These are phyloP conservation scores for Argyresthia albistria DNA, from an alignment of 2,888 invertebrate genomes.

Conservation along the genomic window DNA sequence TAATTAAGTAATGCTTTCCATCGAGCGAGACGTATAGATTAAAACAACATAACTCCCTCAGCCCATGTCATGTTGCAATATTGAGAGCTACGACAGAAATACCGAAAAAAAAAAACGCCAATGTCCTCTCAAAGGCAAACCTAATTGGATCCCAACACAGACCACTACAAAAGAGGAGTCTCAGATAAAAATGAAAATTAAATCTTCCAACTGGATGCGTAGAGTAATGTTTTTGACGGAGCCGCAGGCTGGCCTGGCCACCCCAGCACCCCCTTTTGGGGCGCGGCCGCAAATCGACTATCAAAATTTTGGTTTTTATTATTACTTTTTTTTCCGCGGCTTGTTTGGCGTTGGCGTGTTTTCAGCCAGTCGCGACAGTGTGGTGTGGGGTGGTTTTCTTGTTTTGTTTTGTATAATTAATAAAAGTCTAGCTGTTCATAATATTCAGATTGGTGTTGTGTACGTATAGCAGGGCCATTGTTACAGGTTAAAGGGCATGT, in stretches of 20 bases:
- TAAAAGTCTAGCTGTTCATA: no score
- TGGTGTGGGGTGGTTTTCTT: no score
- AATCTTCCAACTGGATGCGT: conserved; percentile 71
- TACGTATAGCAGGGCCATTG: no score
- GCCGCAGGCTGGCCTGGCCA: conserved; percentile 36
- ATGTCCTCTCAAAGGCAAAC: conserved; percentile 27
- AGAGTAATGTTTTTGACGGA: conserved; percentile 73
- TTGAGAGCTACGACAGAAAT: conserved; percentile 25
- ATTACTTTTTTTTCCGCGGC: no score
- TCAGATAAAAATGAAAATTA: conserved; percentile 75
- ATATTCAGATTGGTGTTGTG: no score
- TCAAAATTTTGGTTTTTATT: conserved; percentile 49
- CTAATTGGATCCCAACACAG: conserved; percentile 69
- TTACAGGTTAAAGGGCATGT: no score
- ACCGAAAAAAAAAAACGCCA: conserved; percentile 25
- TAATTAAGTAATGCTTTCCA: no score
- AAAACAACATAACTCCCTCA: conserved; percentile 54
- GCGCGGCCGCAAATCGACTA: conserved; percentile 57
- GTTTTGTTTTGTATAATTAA: no score
- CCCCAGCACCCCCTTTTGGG: conserved; percentile 7
- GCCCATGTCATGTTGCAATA: background rate
- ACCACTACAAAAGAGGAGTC: conserved; percentile 72
- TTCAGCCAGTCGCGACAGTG: no score
- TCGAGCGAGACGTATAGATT: background rate
- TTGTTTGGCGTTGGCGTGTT: no score